Evolutionary conservation across 2,797 vertebrate species (phyloP).

Genomic region (Carapus acus): DNA sequence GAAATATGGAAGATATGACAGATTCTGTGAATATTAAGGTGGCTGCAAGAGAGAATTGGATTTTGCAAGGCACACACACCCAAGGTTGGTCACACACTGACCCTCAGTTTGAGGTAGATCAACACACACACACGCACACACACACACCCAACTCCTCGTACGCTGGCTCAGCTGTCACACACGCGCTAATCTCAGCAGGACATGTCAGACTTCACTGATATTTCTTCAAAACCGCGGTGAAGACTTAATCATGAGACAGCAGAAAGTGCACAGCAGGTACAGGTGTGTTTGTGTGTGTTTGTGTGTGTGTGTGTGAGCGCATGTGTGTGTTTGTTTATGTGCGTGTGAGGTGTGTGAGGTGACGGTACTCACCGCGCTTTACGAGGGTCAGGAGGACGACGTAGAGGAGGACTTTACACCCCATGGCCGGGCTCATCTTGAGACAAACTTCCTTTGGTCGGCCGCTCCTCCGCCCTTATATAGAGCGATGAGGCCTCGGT

Average conservation of each 20-base stretch:
- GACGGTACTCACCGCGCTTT: slow-evolving; percentile 70
- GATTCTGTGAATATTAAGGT: not conserved
- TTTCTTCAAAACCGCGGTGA: not conserved
- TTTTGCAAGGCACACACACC: too few relatives aligned
- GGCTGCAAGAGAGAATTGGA: too few relatives aligned
- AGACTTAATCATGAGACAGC: slow-evolving; percentile 4
- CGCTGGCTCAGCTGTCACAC: too few relatives aligned
- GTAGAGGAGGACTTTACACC: slow-evolving; percentile 74
- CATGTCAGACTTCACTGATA: too few relatives aligned
- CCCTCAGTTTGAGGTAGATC: too few relatives aligned
- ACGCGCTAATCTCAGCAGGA: too few relatives aligned
- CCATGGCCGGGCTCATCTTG: slow-evolving; percentile 62
- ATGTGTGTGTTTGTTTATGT: too few relatives aligned
- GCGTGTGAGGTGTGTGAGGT: too few relatives aligned
- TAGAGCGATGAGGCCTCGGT: slow-evolving; percentile 47
- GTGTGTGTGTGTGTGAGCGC: not conserved
- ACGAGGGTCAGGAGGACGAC: slow-evolving; percentile 59
- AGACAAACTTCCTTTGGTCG: slow-evolving; percentile 65
- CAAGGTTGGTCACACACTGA: too few relatives aligned
- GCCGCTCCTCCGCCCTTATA: slow-evolving; percentile 52
- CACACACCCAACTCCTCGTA: not conserved
- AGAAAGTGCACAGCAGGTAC: slow-evolving; percentile 17
- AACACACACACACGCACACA: not conserved
- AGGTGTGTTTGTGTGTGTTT: slow-evolving; percentile 10
- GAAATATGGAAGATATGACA: not conserved